These are phyloP conservation scores for Drosophila testacea DNA, from an alignment of 2,888 invertebrate genomes.

Conservation along the genomic window DNA sequence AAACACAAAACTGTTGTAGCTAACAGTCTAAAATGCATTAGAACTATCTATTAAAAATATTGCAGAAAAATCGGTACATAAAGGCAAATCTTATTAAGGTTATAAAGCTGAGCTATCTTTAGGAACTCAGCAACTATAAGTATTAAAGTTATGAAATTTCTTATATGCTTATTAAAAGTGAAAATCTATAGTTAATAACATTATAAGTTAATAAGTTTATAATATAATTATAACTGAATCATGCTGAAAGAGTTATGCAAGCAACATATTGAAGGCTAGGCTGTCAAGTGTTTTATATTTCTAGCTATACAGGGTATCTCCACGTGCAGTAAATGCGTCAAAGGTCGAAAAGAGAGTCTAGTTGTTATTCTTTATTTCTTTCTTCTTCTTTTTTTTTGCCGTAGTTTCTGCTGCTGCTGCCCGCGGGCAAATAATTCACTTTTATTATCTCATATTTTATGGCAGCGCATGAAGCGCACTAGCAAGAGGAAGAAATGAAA, in stretches of 20 bases:
- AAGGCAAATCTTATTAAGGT: no score
- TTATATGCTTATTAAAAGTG: not conserved
- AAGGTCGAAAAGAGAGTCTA: not conserved
- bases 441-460: conserved; percentile 79
- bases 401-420: conserved; percentile 39
- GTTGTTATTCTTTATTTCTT: conserved; percentile 16
- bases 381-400: conserved; percentile 2
- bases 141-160: not conserved
- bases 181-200: not conserved
- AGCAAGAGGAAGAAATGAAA: conserved; percentile 4
- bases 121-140: no score
- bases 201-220: no score
- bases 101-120: no score
- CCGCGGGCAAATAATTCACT: conserved; percentile 72
- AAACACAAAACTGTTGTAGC: not conserved
- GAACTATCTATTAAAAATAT: not conserved
- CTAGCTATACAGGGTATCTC: not conserved
- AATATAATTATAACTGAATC: no score
- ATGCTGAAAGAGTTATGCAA: no score
- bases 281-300: not conserved
- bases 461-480: conserved; percentile 49
- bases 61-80: no score
- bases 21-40: no score
- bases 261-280: no score
- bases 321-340: not conserved